Conservation (phyloP, 2,113 vertebrate genomes). For the Pagrus major region DNA sequence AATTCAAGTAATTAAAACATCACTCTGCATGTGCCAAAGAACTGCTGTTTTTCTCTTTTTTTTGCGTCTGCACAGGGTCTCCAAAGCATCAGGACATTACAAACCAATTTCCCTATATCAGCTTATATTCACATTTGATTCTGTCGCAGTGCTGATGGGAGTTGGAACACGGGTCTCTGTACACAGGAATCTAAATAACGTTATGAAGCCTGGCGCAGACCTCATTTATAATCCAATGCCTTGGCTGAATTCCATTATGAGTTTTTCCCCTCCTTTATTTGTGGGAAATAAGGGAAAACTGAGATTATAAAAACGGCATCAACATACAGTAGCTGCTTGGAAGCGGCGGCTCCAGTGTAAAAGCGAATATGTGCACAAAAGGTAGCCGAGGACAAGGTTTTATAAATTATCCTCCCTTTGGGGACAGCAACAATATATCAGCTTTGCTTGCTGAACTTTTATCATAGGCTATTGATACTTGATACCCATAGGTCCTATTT, state of each 20-base stretch:
- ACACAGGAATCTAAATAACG: slow-evolving; percentile 98
- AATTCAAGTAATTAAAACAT: slow-evolving; percentile 86
- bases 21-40: slow-evolving; percentile 81
- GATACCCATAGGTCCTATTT: slow-evolving; percentile 59
- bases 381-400: slow-evolving; percentile 74
- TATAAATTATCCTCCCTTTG: slow-evolving; percentile 74
- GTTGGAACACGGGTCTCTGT: slow-evolving; percentile 93
- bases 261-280: slow-evolving; percentile 87
- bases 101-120: slow-evolving; percentile 98
- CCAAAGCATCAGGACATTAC: slow-evolving; percentile 95
- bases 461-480: slow-evolving; percentile 73
- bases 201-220: slow-evolving; percentile 94
- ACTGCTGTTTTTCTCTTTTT: slow-evolving; percentile 73
- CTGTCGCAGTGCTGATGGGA: slow-evolving; percentile 96
- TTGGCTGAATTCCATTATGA: slow-evolving; percentile 96
- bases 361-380: slow-evolving; percentile 70
- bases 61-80: slow-evolving; percentile 85
- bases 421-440: slow-evolving; percentile 65
- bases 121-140: slow-evolving; percentile 98
- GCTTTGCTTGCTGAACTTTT: slow-evolving; percentile 72
- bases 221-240: slow-evolving; percentile 99
- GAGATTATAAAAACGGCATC: slow-evolving; percentile 83
- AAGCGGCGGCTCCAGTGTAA: slow-evolving; percentile 62
- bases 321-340: slow-evolving; percentile 73
- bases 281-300: slow-evolving; percentile 86